A percentile compares a stretch with the other conserved stretches of the same genome.
These are phyloP conservation scores for Pyxicephalus adspersus DNA, from an alignment of 2,113 vertebrate genomes.

Conservation along the genomic window DNA sequence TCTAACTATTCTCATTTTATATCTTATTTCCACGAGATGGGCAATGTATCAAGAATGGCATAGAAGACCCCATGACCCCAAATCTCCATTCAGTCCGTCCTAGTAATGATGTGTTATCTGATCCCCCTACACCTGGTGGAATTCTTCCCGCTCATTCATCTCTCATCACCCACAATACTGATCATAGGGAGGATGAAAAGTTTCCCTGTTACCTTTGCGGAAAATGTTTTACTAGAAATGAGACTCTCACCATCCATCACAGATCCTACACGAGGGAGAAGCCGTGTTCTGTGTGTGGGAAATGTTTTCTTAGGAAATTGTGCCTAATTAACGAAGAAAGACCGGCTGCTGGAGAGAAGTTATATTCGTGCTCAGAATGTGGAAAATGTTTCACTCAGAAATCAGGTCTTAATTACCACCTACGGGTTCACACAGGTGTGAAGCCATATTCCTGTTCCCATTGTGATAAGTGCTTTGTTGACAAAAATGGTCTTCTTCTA, in stretches of 20 bases:
- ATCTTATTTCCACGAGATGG: too few relatives aligned
- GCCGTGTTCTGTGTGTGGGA: conserved; percentile 61
- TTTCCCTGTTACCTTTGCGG: conserved; percentile 69
- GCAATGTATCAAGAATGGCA: too few relatives aligned
- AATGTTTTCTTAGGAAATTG: conserved; percentile 60
- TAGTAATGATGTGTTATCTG: neutral
- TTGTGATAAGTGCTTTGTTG: conserved; percentile 43
- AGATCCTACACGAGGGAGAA: too few relatives aligned
- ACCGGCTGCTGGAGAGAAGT: conserved; percentile 69
- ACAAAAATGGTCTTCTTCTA: neutral
- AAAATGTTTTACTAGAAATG: conserved; percentile 69
- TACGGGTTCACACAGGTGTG: too few relatives aligned
- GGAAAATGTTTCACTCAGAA: too few relatives aligned
- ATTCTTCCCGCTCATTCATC: conserved; percentile 59
- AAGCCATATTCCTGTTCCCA: too few relatives aligned
- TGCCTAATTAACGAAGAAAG: conserved; percentile 46
- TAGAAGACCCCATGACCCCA: too few relatives aligned
- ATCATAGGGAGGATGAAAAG: conserved; percentile 63
- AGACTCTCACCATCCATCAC: conserved; percentile 63
- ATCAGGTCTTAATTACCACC: too few relatives aligned
- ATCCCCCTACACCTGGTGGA: neutral
- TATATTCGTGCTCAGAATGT: too few relatives aligned
- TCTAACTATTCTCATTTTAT: too few relatives aligned
- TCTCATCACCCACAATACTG: conserved; percentile 61
- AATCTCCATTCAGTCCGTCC: too few relatives aligned